Conservation (phyloP, 2,113 vertebrate genomes). For the Nothoprocta perdicaria region DNA sequence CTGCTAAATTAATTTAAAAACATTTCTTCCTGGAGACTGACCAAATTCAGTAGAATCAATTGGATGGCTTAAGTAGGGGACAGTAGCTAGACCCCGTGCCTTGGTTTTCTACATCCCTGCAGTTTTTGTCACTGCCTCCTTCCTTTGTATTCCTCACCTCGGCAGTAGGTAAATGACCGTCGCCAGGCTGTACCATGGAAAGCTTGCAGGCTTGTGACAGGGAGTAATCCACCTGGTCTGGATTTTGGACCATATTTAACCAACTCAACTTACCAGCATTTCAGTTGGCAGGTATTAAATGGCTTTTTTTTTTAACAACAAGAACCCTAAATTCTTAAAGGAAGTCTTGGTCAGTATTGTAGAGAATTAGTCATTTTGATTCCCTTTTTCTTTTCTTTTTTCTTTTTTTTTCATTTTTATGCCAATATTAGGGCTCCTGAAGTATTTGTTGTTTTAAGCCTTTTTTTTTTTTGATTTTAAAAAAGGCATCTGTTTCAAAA, state of each 20-base stretch:
- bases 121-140: slow-evolving; percentile 68
- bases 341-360: slow-evolving; percentile 82
- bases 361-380: slow-evolving; percentile 60
- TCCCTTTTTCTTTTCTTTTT: background rate
- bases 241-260: slow-evolving; percentile 73
- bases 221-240: slow-evolving; percentile 71
- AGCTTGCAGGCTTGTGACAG: slow-evolving; percentile 69
- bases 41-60: slow-evolving; percentile 79
- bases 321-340: slow-evolving; percentile 58
- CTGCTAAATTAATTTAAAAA: slow-evolving; percentile 78
- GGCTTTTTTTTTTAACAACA: slow-evolving; percentile 61
- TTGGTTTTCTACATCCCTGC: slow-evolving; percentile 79
- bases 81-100: slow-evolving; percentile 76
- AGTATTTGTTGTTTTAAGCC: slow-evolving; percentile 62
- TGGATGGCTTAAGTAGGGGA: slow-evolving; percentile 77
- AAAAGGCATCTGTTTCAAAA: slow-evolving; percentile 46
- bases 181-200: slow-evolving; percentile 75
- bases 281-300: slow-evolving; percentile 73
- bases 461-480: slow-evolving; percentile 54
- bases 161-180: slow-evolving; percentile 75
- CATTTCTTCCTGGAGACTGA: slow-evolving; percentile 84
- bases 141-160: slow-evolving; percentile 57
- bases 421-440: slow-evolving; percentile 63
- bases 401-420: background rate
- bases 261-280: slow-evolving; percentile 76